A percentile compares a stretch with the other conserved stretches of the same genome.
Conservation (phyloP, 2,113 vertebrate species). For the Siniperca chuatsi region DNA sequence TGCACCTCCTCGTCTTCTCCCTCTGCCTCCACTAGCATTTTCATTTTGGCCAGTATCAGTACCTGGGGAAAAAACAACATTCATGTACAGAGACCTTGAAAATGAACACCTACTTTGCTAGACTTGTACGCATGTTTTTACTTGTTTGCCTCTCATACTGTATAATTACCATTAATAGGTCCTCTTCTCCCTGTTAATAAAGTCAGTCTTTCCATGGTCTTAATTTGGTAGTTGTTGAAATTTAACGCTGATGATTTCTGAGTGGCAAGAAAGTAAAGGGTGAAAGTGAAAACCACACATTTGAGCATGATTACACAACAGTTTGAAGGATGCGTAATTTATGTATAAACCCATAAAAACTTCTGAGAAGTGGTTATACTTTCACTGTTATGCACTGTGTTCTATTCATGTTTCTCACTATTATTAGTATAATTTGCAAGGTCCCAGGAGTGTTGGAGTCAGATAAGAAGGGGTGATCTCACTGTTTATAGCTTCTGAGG, state of each 20-base stretch:
- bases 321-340: not conserved
- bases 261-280: not conserved
- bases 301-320: not conserved
- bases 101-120: not conserved
- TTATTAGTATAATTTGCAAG: slow-evolving; percentile 5
- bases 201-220: slow-evolving; percentile 44
- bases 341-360: not conserved
- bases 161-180: slow-evolving; percentile 24
- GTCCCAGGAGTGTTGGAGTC: not conserved
- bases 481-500: not conserved
- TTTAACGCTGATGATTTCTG: not conserved
- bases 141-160: not conserved
- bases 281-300: slow-evolving; percentile 4
- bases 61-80: slow-evolving; percentile 26
- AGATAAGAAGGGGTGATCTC: not conserved
- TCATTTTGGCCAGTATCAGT: slow-evolving; percentile 28
- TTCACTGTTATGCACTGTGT: too few species aligned
- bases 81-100: slow-evolving; percentile 9
- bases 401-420: not conserved
- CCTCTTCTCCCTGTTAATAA: not conserved
- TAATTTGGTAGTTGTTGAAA: not conserved
- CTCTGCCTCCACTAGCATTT: not conserved
- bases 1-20: not conserved
- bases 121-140: not conserved
- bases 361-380: not conserved